phyloP scores from a whole-genome alignment of 2,113 vertebrate genomes.

The Campylomormyrus tamandua region DNA sequence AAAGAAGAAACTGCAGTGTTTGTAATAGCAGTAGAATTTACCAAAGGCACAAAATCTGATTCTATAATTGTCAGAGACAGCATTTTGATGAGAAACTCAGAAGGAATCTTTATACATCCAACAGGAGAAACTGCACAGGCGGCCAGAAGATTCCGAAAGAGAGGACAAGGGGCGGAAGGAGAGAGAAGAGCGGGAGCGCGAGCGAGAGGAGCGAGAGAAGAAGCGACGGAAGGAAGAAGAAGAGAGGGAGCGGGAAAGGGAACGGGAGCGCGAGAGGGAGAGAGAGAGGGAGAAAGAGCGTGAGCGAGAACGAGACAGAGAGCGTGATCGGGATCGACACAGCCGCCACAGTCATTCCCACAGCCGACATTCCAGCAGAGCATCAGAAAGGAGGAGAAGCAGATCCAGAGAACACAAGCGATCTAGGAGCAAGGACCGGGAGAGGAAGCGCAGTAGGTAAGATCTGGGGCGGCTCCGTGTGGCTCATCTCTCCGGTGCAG shows the following conservation, averaged over 20 bases:
- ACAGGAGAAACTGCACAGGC: slow-evolving; percentile 14
- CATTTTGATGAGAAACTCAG: slow-evolving; percentile 62
- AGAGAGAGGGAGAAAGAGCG: not conserved
- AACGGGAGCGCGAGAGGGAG: slow-evolving; percentile 50
- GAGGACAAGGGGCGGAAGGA: slow-evolving; percentile 13
- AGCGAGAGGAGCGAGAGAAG: slow-evolving; percentile 15
- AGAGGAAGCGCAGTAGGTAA: slow-evolving; percentile 85
- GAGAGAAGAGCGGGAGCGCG: slow-evolving; percentile 5
- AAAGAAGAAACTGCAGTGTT: not conserved
- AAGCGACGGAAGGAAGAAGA: slow-evolving; percentile 9
- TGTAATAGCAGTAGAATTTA: not conserved
- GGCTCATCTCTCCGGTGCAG: not conserved
- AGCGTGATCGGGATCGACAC: not conserved
- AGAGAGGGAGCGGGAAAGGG: slow-evolving; percentile 50
- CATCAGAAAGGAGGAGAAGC: slow-evolving; percentile 38
- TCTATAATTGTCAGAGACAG: slow-evolving; percentile 15
- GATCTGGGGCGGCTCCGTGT: not conserved
- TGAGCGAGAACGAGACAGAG: not conserved
- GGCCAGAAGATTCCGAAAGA: slow-evolving; percentile 11
- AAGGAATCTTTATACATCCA: not conserved
- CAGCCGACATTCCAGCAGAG: slow-evolving; percentile 19
- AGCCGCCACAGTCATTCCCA: slow-evolving; percentile 11
- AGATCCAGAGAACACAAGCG: slow-evolving; percentile 85
- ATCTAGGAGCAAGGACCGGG: slow-evolving; percentile 84
- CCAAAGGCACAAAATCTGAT: slow-evolving; percentile 6